Evolutionary conservation across 2,888 invertebrate species (phyloP), one percentile per base, ranked within the genome.

Genomic region (Odontocolon sp.): DNA sequence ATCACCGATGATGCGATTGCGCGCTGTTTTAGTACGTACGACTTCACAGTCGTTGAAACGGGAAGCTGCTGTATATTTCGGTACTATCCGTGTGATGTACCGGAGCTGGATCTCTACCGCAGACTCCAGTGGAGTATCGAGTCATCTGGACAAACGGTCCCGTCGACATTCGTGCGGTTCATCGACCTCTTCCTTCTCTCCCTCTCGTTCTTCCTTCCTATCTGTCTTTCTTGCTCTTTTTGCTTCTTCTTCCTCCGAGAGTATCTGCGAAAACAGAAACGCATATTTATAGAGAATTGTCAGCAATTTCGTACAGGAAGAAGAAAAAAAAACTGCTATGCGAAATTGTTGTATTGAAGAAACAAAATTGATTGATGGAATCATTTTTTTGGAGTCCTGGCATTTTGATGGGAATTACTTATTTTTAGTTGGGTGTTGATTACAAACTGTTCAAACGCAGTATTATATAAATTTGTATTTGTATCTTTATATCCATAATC

Each of bases 121-220:
- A 1, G 14, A 14, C 31, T 14, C 52, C 33, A n/a, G 2, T 18
- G 54, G 31, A 54, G 31, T 38, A 23, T 38, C 50, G 50, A 26
- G 47, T n/a, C 31, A 59, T 59, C 69, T 45, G 33, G 47, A 69
- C 52, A 64, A 66, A 68, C 83, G 83, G 81, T 84, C 52, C 71
- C 67, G 81, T 81, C 81, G 81, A 82, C 74, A 69, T 74, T 84
- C 81, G 80, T 82, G 77, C 81, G 81, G 86, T 86, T 87, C 85
- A 81, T 78, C 82, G 86, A 87, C 85, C 86, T 75, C 78, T 78
- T 73, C 79, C 72, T 47, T 66, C 77, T 74, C 78, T 80, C 78
- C 75, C 77, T 74, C 76, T 79, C 68, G 72, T 66, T 80, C 69
- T 67, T 77, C 80, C 71, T 77, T 54, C 73, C 73, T 75, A 69